Evolutionary conservation across 2,888 invertebrate genomes (phyloP).

Genomic region (Nephrotoma appendiculata): DNA sequence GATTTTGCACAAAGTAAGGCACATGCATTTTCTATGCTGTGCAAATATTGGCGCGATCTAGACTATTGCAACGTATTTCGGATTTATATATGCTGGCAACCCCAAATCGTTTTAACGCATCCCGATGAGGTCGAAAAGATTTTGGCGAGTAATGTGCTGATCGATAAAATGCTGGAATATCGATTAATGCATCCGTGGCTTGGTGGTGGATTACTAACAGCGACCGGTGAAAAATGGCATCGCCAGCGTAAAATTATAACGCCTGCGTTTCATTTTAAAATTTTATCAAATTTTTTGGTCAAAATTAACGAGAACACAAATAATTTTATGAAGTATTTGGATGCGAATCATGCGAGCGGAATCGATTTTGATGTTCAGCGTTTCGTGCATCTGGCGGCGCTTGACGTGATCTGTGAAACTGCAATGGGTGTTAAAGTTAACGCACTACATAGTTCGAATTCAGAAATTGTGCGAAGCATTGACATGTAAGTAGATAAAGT

Average conservation of each 20-base stretch:
- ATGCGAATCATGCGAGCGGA: slow-evolving; percentile 16
- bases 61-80: neutral
- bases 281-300: slow-evolving; percentile 34
- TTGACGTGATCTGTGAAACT: slow-evolving; percentile 34
- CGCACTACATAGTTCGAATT: neutral
- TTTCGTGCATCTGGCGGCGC: slow-evolving; percentile 33
- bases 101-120: neutral
- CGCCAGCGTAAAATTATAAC: slow-evolving; percentile 39
- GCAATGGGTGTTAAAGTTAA: neutral
- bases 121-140: neutral
- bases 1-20: neutral
- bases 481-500: neutral
- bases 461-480: neutral
- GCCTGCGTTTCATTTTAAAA: slow-evolving; percentile 38
- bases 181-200: slow-evolving; percentile 33
- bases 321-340: slow-evolving; percentile 30
- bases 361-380: slow-evolving; percentile 36
- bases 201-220: slow-evolving; percentile 34
- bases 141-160: neutral
- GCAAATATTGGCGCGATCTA: neutral
- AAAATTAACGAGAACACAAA: slow-evolving; percentile 34
- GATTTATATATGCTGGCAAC: neutral
- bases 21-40: neutral
- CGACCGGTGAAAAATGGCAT: slow-evolving; percentile 31
- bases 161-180: slow-evolving; percentile 18